Evolutionary conservation across 1,140 invertebrate species (phyloP).

Genomic region (Cydia amplana): DNA sequence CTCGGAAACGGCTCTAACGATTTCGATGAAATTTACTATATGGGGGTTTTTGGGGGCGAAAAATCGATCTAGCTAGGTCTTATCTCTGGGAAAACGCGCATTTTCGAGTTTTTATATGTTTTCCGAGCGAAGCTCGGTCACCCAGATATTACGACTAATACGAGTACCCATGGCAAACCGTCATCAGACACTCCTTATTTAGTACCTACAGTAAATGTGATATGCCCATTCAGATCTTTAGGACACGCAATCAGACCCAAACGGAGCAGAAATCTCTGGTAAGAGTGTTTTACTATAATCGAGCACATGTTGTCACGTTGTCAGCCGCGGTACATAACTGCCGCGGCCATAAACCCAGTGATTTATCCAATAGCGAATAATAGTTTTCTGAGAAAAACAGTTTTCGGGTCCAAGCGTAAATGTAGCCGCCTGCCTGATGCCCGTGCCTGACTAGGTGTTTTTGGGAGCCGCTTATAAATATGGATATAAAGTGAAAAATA

Average conservation of each 20-base stretch:
- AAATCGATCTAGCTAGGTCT: no score
- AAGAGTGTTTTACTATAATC: not conserved
- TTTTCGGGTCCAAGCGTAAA: constrained; percentile 14
- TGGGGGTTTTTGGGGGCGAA: no score
- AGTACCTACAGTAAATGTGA: not conserved
- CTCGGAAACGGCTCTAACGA: no score
- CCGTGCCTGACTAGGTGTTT: not conserved
- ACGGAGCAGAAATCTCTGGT: constrained; percentile 2
- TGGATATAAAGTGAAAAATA: no score
- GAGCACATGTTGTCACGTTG: constrained; percentile 15
- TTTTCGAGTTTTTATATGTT: no score
- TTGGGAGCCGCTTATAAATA: not conserved
- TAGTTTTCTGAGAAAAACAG: constrained; percentile 30
- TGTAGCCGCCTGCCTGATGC: constrained; percentile 6
- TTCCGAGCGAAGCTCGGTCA: no score
- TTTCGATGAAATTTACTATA: no score
- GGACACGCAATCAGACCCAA: not conserved
- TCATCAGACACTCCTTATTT: no score
- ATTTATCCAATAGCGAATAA: constrained; percentile 31
- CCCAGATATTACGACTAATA: no score
- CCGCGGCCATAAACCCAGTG: constrained; percentile 15
- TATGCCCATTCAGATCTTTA: constrained; percentile 2
- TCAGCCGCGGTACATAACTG: constrained; percentile 21
- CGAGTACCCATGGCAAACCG: no score
- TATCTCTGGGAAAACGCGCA: no score